Conservation (phyloP, 2,888 invertebrate species). For the Scaptomyza caliginosa region DNA sequence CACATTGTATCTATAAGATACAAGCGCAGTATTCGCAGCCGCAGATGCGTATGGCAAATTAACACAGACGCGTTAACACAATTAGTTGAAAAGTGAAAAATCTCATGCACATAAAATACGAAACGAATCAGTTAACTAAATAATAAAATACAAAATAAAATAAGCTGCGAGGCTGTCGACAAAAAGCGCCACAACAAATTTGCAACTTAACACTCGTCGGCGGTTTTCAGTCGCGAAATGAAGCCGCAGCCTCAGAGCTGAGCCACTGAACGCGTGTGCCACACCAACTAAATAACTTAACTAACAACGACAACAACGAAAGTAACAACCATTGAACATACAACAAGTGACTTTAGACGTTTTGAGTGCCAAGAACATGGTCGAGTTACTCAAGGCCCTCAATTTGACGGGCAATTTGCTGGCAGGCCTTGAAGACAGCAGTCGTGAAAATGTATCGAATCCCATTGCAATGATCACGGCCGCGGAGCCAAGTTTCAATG, state of each 20-base stretch:
- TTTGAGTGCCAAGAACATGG: conserved; percentile 48
- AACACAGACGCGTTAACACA: conserved; percentile 74
- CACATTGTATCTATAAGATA: conserved; percentile 55
- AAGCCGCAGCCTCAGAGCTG: conserved; percentile 71
- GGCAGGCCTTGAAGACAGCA: conserved; percentile 63
- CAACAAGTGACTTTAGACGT: conserved; percentile 6
- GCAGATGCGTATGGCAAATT: conserved; percentile 72
- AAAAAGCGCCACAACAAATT: conserved; percentile 68
- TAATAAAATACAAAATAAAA: conserved; percentile 40
- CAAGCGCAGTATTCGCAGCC: conserved; percentile 18
- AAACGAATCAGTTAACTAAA: conserved; percentile 43
- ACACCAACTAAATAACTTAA: conserved; percentile 5
- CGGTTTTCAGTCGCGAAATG: conserved; percentile 76
- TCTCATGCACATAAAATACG: conserved; percentile 40
- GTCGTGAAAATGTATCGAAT: conserved; percentile 38
- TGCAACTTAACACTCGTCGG: conserved; percentile 68
- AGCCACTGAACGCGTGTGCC: conserved; percentile 45
- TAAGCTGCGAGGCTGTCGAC: conserved; percentile 49
- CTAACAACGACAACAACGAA: conserved; percentile 3
- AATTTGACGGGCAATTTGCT: conserved; percentile 67
- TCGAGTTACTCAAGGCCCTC: conserved; percentile 69
- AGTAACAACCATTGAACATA: conserved; percentile 6
- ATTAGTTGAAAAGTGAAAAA: conserved; percentile 75
- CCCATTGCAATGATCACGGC: conserved; percentile 26
- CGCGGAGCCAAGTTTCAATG: conserved; percentile 43